Evolutionary conservation across 2,797 vertebrate species (phyloP).

Genomic region (Capromys pilorides): DNA sequence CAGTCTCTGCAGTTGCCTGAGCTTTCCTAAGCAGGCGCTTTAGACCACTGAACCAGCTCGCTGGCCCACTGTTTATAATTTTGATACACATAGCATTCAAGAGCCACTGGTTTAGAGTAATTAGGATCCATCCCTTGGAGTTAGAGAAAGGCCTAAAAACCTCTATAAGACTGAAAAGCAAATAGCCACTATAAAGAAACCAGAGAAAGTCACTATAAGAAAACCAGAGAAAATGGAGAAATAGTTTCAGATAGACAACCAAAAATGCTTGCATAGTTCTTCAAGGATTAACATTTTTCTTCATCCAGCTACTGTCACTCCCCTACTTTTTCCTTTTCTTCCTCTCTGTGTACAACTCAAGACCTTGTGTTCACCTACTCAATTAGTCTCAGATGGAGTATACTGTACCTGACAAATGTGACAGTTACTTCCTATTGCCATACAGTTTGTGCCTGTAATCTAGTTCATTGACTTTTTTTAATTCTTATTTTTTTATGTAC

Average conservation of each 20-base stretch:
- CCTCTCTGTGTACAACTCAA: background rate
- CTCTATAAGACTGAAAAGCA: no score
- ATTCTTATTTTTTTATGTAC: no score
- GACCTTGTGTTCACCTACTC: background rate
- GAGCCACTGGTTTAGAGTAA: background rate
- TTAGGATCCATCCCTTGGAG: background rate
- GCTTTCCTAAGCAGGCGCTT: no score
- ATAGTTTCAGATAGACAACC: background rate
- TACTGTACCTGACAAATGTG: background rate
- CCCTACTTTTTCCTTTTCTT: background rate
- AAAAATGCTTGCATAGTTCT: background rate
- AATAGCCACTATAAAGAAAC: background rate
- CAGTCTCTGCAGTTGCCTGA: no score
- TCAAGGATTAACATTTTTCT: background rate
- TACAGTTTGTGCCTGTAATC: background rate
- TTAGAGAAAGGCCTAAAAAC: background rate
- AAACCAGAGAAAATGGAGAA: background rate
- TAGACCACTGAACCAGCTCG: no score
- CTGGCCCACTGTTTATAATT: background rate
- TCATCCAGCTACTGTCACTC: background rate
- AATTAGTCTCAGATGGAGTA: background rate
- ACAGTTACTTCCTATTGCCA: background rate
- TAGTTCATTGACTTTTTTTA: background rate
- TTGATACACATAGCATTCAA: background rate
- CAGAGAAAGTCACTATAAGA: background rate